Evolutionary conservation across 2,113 vertebrate species (phyloP), one percentile per base, ranked within the genome.

Genomic region (Chaetodon auriga): DNA sequence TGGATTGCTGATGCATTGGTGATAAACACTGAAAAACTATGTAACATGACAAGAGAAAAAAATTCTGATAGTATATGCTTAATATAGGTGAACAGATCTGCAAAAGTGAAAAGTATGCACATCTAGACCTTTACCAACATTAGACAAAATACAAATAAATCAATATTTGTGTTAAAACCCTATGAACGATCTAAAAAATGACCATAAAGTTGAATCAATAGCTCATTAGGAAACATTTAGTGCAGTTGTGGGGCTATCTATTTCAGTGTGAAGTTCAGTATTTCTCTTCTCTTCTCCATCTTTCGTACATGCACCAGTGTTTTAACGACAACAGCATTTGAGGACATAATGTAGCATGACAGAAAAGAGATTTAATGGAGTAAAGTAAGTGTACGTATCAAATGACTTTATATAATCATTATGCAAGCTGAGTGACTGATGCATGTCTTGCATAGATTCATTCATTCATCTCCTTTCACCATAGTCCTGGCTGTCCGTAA

Each of bases 381-480:
- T 4, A 43, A 35, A 7, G 5, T 19, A 5, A 30, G 25, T 21
- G 19, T 45, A 12, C 1, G 23, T 12, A 38, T 15, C 8, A 57
- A 9, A 12, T 23, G 23, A 53, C 35, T 53, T 53, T 53, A 2
- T 18, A 54, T 77, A 12, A 65, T 60, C 36, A 43, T 75, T 63
- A 45, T 35, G 6, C 48, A 49, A 15, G 14, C 15, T 45, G 30
- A 53, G 35, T 19, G 23, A 72, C 7, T 19, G n/a, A 75, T 61
- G 23, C 38, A 61, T 19, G 48, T 49, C 49, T 63, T 14, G 15
- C 25, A 38, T 4, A 69, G 12, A 74, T 60, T 35, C 30, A 35
- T 13, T 80, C 23, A 68, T 77, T 69, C 3, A 0, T 68, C 53
- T 53, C 49, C 30, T 79, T 77, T 73, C 45, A 41, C 16, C n/a